phyloP scores from a whole-genome alignment of 2,888 invertebrate genomes.

The Aelia acuminata region DNA sequence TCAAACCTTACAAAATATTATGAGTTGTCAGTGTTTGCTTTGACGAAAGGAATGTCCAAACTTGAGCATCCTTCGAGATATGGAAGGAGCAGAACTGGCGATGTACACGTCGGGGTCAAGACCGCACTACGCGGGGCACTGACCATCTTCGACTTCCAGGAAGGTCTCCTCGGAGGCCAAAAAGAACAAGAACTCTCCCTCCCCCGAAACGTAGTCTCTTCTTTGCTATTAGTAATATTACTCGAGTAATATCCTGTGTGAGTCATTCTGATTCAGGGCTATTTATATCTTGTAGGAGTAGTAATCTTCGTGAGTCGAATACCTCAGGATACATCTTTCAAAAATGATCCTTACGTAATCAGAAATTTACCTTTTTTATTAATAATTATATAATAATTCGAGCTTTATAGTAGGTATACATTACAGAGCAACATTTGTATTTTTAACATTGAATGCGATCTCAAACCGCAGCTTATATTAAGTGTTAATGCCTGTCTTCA shows the following conservation, averaged over 20 bases:
- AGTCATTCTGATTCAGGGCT: conserved; percentile 5
- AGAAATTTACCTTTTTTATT: too few species aligned
- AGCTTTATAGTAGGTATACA: too few species aligned
- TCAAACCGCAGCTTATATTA: too few species aligned
- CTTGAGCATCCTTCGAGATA: conserved; percentile 1
- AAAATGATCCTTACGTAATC: background rate
- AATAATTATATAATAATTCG: too few species aligned
- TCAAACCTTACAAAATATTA: background rate
- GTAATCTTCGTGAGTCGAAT: too few species aligned
- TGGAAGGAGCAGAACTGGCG: background rate
- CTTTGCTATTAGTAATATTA: background rate
- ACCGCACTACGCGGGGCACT: background rate
- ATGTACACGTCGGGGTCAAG: conserved; percentile 19
- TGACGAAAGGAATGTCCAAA: background rate
- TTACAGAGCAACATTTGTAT: too few species aligned
- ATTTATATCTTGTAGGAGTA: background rate
- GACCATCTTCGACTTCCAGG: background rate
- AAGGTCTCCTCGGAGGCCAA: background rate
- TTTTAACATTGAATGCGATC: too few species aligned
- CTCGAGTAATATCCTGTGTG: background rate
- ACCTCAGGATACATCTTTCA: background rate
- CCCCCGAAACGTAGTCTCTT: background rate
- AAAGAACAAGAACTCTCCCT: background rate
- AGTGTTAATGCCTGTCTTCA: too few species aligned
- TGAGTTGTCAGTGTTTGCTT: background rate